Evolutionary conservation across 2,797 vertebrate species (phyloP), one percentile per base, ranked within the genome.

Genomic region (Phataginus tricuspis): DNA sequence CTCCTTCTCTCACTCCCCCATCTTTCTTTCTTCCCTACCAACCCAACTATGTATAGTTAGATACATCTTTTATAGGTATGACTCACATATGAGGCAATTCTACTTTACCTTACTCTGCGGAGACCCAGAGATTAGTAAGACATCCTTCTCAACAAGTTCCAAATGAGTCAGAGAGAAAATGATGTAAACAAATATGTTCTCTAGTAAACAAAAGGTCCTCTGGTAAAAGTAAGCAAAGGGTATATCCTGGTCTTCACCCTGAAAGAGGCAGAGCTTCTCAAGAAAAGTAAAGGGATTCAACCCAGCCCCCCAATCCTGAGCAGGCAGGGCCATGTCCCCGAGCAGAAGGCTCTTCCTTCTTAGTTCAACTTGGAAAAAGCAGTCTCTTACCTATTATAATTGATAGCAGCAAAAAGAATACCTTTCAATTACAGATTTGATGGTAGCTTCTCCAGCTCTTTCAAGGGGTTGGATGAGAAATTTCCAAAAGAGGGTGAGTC

Each of bases 371-470:
- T 66, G 11, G 34, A 72, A 63, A 78, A 83, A 45, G 45, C 45
- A 45, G 45, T 45, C 45, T 11, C 45, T 29, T 19, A 66, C 4
- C 75, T 77, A 21, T 83, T 89, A 78, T 68, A 88, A 49, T 27
- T 63, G 8, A 49, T 37, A 82, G 29, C 57, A 82, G 39, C 45
- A 72, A 84, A 80, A 82, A 51, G 34, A 6, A 77, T 31, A 63
- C 6, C 5, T 64, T 80, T 87, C 29, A 75, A 61, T 68, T 83
- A 42, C 15, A 90, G 82, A 84, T n/a, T 55, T 91, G 42, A 83
- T 7, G 19, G 37, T 49, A 78, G 19, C 69, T 78, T 79, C 63
- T 89, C 74, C 61, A 84, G 27, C 7, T 5, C 8, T 69, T 79
- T 89, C 57, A 23, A 59, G 12, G 8, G 1, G 1, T 23, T 42